Base-by-base conservation (phyloP, 1,140 invertebrate genomes). In the Temnothorax curvispinosus region DNA sequence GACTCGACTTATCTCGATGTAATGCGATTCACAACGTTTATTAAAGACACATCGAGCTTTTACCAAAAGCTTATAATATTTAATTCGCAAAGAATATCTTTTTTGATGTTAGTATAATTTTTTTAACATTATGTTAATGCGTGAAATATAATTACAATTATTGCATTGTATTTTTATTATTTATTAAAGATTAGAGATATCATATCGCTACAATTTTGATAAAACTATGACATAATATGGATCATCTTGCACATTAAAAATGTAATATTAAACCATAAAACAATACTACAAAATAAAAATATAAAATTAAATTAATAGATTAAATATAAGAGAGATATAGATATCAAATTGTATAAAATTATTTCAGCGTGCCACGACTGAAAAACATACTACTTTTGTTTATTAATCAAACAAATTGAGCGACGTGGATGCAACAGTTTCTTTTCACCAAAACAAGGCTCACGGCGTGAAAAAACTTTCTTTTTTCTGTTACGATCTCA, bases 401-500 rank as follows among this genome's bases (percentile, higher is more conserved):
- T 15, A 7, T 1, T 60, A 77, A 77, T 44, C 13, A 21, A 76
- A 27, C 21, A 15, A 56, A 52, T 81, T 50, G 47, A 69, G 27
- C n/a, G 7, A 44, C 74, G 3, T 4, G 9, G 5, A 71, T 41
- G 64, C 64, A 69, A 38, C 47, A 56, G 64, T 81, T 41, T n/a
- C 64, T 44, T 71, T 71, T 7, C 35, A 32, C 21, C 27, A 13
- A 47, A 69, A 64, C 44, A 47, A 64, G 32, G 9, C 15, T 78
- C 27, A 13, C 58, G 15, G 3, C 3, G 52, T 27, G 47, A 27
- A 71, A 32, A 71, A 81, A 64, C 11, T 56, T 56, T 54, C 35
- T 27, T 56, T 86, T 54, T 81, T 76, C n/a, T 32, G 47, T 76
- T 21, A 15, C 32, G 13, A 50, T 47, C 64, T 47, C 41, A 52